Evolutionary conservation across 2,888 invertebrate genomes (phyloP).

Genomic region (Athalia circularis): DNA sequence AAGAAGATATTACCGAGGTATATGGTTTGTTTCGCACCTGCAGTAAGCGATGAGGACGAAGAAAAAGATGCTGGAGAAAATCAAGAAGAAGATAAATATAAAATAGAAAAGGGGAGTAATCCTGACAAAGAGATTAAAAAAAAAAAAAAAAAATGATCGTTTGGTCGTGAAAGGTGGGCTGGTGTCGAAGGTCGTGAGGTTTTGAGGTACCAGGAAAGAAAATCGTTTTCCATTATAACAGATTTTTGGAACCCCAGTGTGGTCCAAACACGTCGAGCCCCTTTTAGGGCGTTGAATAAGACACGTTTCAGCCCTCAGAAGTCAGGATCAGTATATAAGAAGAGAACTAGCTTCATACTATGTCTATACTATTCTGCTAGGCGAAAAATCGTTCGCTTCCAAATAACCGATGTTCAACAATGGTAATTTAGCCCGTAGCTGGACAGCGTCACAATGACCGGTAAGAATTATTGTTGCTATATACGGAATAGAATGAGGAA

Average conservation of each 20-base stretch:
- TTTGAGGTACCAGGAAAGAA: constrained; percentile 39
- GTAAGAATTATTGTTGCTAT: constrained; percentile 39
- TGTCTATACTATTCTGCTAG: background rate
- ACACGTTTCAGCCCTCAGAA: constrained; percentile 3
- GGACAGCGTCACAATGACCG: constrained; percentile 22
- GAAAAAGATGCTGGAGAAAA: too few species aligned
- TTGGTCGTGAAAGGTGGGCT: background rate
- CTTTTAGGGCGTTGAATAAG: constrained; percentile 16
- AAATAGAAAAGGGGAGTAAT: too few species aligned
- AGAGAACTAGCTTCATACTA: background rate
- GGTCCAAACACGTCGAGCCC: constrained; percentile 49
- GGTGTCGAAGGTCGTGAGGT: constrained; percentile 19
- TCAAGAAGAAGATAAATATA: too few species aligned
- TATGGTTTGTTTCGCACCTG: too few species aligned
- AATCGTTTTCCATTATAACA: constrained; percentile 54
- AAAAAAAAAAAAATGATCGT: constrained; percentile 17
- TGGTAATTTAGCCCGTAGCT: constrained; percentile 4
- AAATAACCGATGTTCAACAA: constrained; percentile 42
- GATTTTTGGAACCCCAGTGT: constrained; percentile 60
- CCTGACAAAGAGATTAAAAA: constrained; percentile 4
- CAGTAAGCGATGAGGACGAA: too few species aligned
- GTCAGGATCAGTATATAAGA: background rate
- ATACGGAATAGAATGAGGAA: background rate
- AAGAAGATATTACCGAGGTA: too few species aligned
- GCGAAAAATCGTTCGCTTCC: constrained; percentile 21